These are phyloP conservation scores for Aptenodytes forsteri DNA, from an alignment of 2,113 vertebrate species.

Conservation along the genomic window DNA sequence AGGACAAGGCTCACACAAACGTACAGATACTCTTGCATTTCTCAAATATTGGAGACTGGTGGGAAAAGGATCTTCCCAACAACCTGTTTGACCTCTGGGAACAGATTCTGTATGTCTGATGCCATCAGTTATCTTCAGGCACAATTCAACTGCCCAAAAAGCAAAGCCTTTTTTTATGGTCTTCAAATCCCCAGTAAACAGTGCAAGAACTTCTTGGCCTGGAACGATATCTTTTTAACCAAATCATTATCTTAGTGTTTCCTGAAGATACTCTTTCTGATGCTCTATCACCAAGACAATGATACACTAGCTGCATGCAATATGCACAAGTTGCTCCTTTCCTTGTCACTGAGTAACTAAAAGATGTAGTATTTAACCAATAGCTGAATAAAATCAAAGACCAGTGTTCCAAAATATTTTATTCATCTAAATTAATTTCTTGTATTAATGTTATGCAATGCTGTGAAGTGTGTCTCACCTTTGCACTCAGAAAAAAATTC, in stretches of 20 bases:
- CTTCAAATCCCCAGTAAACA: background rate
- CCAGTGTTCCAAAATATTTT: background rate
- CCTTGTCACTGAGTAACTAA: background rate
- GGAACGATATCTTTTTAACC: background rate
- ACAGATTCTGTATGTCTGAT: background rate
- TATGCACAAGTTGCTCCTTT: background rate
- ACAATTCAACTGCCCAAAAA: slow-evolving; percentile 6
- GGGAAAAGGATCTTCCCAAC: background rate
- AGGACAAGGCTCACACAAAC: background rate
- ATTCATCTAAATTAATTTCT: background rate
- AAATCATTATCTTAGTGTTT: background rate
- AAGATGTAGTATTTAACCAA: background rate
- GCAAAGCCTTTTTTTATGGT: background rate
- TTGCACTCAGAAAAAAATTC: background rate
- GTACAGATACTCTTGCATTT: background rate
- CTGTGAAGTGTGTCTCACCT: slow-evolving; percentile 1
- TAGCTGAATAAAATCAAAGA: background rate
- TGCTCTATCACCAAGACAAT: background rate
- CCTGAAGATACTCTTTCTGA: background rate
- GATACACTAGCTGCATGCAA: background rate
- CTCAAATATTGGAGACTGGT: background rate
- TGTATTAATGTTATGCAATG: background rate
- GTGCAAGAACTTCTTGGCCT: background rate
- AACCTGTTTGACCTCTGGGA: background rate
- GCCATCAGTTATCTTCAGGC: background rate